Evolutionary conservation across 2,888 invertebrate species (phyloP), one percentile per base, ranked within the genome.

Genomic region (Amphipyra tragopoginis): DNA sequence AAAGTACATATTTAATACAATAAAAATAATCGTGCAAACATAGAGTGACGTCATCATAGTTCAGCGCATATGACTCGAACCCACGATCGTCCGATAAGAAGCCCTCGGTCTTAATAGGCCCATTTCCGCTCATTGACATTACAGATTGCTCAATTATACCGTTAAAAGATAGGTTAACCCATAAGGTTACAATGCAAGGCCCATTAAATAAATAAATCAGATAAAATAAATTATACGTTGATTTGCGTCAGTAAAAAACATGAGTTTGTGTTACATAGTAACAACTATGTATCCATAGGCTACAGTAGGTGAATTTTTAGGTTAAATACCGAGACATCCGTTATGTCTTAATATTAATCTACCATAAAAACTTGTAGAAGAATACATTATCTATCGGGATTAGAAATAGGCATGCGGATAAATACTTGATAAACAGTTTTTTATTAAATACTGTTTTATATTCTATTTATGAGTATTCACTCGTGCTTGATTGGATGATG

Each of bases 71-170:
- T 47, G 51, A 65, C 7, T 58, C 60, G 56, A 74, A 76, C 61
- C 47, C 59, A 51, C 58, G 66, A 59, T 63, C 52, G 10, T 29
- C 26, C 10, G 66, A 63, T 70, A 70, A 64, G 48, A 14, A 65
- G 51, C 61, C 65, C 42, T 65, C 54, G 76, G 55, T 65, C 45
- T 55, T 65, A 65, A 65, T 65, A 65, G 61, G 52, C 50, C 21
- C 34, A 47, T 59, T 72, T 77, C 74, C 67, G 72, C 50, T 52
- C 54, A 74, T 72, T 72, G 52, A 71, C 72, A 75, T 72, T 72
- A 71, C 51, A 61, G 10, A 62, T 74, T 54, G 65, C 48, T 58
- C 45, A 54, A 74, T 62, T 57, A 50, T 36, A 66, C 55, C 59
- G 59, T 55, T 67, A 36, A 53, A 66, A 56, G 29, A 47, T 33